Evolutionary conservation across 2,888 invertebrate genomes (phyloP).

Genomic region (Lasius platythorax): DNA sequence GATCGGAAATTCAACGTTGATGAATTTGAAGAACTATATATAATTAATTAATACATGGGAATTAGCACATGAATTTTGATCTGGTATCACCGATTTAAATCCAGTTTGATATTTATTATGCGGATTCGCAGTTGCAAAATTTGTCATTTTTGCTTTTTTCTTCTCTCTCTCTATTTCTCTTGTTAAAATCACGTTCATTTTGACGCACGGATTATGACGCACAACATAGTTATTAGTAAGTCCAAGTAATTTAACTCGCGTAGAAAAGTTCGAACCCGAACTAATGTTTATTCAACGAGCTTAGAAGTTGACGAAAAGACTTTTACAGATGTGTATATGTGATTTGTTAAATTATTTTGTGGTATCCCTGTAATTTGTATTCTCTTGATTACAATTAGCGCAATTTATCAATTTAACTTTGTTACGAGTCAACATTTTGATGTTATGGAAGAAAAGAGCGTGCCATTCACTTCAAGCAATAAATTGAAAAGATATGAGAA

Average conservation of each 20-base stretch:
- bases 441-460: background rate
- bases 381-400: background rate
- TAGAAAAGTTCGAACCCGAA: background rate
- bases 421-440: background rate
- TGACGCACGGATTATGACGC: background rate
- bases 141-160: background rate
- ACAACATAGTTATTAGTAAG: background rate
- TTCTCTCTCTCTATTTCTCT: background rate
- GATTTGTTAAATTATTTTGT: background rate
- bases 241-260: background rate
- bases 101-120: constrained; percentile 22
- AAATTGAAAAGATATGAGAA: background rate
- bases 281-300: background rate
- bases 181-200: background rate
- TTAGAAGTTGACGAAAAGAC: background rate
- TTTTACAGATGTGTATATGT: background rate
- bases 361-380: background rate
- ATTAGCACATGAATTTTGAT: background rate
- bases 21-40: background rate
- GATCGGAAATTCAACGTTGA: background rate
- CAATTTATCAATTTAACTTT: constrained; percentile 5
- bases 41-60: background rate
- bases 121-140: constrained; percentile 29
- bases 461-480: background rate
- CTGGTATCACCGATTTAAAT: background rate